phyloP scores from a whole-genome alignment of 2,888 invertebrate species.

The Brachypalpus laphriformis region DNA sequence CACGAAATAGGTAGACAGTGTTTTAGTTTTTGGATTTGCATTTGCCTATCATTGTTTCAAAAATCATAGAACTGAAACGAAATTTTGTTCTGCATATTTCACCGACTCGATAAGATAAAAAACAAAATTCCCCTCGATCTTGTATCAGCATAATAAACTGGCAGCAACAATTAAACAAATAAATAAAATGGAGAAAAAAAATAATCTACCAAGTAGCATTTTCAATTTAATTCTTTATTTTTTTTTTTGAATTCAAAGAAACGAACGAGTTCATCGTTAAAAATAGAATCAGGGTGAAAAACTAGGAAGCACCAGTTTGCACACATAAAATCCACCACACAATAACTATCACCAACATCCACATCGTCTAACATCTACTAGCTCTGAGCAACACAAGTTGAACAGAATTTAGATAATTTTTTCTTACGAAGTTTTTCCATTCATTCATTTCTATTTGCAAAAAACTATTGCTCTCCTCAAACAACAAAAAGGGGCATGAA shows the following conservation, averaged over 20 bases:
- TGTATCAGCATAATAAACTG: slow-evolving; percentile 42
- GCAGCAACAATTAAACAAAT: slow-evolving; percentile 53
- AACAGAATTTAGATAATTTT: slow-evolving; percentile 39
- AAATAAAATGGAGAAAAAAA: slow-evolving; percentile 21
- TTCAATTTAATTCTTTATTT: slow-evolving; percentile 59
- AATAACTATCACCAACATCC: slow-evolving; percentile 36
- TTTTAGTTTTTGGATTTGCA: not conserved
- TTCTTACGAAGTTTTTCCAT: slow-evolving; percentile 26
- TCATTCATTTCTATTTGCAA: slow-evolving; percentile 39
- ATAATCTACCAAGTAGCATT: slow-evolving; percentile 49
- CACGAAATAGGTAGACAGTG: not conserved
- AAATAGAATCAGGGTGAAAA: slow-evolving; percentile 75
- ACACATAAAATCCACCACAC: slow-evolving; percentile 61
- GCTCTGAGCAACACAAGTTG: slow-evolving; percentile 24
- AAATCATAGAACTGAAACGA: not conserved
- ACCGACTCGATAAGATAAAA: not conserved
- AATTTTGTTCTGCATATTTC: not conserved
- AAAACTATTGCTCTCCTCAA: not conserved
- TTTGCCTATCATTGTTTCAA: not conserved
- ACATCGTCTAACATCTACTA: slow-evolving; percentile 36
- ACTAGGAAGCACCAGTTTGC: slow-evolving; percentile 69
- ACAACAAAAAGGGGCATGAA: slow-evolving; percentile 4
- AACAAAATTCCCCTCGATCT: slow-evolving; percentile 10
- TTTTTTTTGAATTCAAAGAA: slow-evolving; percentile 64
- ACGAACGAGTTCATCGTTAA: slow-evolving; percentile 74